Conservation (phyloP, 2,888 invertebrate species). For the Synergus gifuensis region DNA sequence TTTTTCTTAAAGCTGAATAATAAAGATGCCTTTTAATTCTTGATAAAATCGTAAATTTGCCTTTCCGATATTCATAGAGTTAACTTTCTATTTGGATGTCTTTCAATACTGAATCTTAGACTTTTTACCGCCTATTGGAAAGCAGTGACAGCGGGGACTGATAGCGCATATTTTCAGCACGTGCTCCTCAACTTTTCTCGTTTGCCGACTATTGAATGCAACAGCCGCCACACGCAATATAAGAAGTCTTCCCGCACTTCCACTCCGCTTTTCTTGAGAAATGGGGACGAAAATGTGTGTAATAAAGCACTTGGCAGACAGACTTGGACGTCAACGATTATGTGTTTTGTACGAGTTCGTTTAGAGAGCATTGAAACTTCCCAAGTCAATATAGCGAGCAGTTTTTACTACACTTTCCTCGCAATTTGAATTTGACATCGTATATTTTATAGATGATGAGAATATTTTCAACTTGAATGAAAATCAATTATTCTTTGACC, state of each 20-base stretch:
- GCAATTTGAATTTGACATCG: neutral
- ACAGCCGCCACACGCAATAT: slow-evolving; percentile 33
- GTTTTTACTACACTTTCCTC: neutral
- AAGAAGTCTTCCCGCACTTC: slow-evolving; percentile 32
- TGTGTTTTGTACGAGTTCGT: neutral
- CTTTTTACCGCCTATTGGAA: slow-evolving; percentile 24
- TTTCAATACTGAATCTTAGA: slow-evolving; percentile 13
- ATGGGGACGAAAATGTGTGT: slow-evolving; percentile 4
- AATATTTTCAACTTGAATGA: no score
- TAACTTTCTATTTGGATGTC: neutral
- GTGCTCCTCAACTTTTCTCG: slow-evolving; percentile 29
- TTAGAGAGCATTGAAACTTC: slow-evolving; percentile 1
- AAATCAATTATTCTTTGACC: neutral
- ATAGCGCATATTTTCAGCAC: slow-evolving; percentile 38
- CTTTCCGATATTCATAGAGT: neutral
- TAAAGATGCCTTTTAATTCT: neutral
- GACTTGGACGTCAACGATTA: slow-evolving; percentile 8
- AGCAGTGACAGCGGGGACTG: neutral
- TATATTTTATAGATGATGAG: neutral
- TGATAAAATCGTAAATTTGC: neutral
- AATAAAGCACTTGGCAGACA: slow-evolving; percentile 5
- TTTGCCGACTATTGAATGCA: slow-evolving; percentile 35
- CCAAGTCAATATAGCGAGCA: neutral
- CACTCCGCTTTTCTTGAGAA: slow-evolving; percentile 14
- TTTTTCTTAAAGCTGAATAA: no score